These are phyloP conservation scores for Catalaphyllia jardinei DNA, from an alignment of 64 coral and sea anemone species.

Conservation along the genomic window DNA sequence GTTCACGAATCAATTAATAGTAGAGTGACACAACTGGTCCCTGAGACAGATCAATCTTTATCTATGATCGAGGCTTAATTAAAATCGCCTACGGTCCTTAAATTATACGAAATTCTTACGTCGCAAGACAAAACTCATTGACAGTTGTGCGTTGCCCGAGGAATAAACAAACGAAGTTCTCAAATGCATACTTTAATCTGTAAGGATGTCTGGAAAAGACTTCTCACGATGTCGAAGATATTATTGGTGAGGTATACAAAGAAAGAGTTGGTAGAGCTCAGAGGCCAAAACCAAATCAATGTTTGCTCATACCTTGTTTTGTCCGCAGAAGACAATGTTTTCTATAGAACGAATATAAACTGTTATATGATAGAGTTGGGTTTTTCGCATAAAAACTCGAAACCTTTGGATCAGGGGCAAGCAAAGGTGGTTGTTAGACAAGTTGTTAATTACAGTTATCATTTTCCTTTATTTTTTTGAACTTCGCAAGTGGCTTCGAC, in stretches of 20 bases:
- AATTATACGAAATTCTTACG: neutral
- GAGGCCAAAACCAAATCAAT: neutral
- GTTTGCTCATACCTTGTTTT: neutral
- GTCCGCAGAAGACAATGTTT: slow-evolving; percentile 1
- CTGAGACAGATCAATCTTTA: neutral
- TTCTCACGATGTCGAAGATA: neutral
- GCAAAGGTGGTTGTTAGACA: neutral
- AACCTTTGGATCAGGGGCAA: neutral
- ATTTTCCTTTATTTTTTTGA: neutral
- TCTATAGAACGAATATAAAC: neutral
- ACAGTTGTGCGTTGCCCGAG: neutral
- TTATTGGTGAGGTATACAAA: neutral
- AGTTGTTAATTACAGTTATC: slow-evolving; percentile 28
- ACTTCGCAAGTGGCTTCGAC: neutral
- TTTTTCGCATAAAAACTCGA: neutral
- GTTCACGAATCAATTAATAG: neutral
- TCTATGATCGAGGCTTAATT: slow-evolving; percentile 32
- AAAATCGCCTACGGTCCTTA: slow-evolving; percentile 2
- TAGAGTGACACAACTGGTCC: neutral
- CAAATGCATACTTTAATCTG: slow-evolving; percentile 6
- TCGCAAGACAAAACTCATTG: slow-evolving; percentile 10
- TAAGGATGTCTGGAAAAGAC: neutral
- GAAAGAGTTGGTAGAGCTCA: neutral
- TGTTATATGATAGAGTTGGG: neutral
- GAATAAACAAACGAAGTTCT: slow-evolving; percentile 10